Evolutionary conservation across 2,797 vertebrate genomes (phyloP), one percentile per base, ranked within the genome.

Genomic region (Prunella strophiata): DNA sequence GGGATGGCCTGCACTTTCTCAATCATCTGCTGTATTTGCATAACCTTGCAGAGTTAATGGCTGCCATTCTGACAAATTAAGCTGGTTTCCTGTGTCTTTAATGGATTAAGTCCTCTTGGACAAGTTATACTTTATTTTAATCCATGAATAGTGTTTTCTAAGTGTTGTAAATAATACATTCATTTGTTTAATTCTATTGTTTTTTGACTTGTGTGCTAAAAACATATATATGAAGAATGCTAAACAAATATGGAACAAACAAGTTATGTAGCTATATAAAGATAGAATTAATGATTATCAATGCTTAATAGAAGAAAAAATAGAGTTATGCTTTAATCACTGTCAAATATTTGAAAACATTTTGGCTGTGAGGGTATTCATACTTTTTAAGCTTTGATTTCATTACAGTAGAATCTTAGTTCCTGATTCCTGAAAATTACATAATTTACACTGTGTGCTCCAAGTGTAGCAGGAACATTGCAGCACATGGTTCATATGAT

Each of bases 61-160:
- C 96, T 97, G 97, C 96, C 97, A 97, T 97, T 96, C 89, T 98
- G 96, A 98, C 96, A 97, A 97, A 97, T 97, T 97, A 97, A 97
- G 71, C 88, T 96, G 76, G 90, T 97, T 98, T 98, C 97, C 96
- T 92, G 95, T 97, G 96, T 96, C 96, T 97, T 97, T 97, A 96
- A 96, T 96, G 94, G 94, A 97, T 96, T 96, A 97, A 95, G 82
- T 91, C 85, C 88, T 95, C 89, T 97, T 96, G 91, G 85, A 94
- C 87, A 96, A 92, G 40, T 94, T 96, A 93, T 70, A 88, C 92
- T 94, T 92, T 92, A 93, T 93, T 96, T 96, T 97, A 97, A 97
- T 96, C 91, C 38, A 2, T 78, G 58, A 93, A 77, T 79, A 94
- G 87, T 93, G 57, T 85, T 96, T 96, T 71, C 67, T 94, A 96